Conservation (phyloP, 2,113 vertebrate species). For the Helogale parvula region DNA sequence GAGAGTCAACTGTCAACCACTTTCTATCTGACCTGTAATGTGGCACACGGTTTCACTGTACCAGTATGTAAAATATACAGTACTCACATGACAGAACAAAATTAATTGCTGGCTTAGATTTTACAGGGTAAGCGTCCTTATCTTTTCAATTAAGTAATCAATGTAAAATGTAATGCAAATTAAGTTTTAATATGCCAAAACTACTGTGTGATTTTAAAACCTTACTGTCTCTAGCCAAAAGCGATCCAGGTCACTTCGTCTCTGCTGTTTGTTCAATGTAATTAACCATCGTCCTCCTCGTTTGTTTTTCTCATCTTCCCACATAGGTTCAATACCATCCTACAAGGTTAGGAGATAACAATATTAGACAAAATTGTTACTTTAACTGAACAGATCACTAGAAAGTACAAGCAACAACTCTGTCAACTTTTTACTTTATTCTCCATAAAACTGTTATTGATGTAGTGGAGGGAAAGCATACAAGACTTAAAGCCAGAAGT, state of each 20-base stretch:
- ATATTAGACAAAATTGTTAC: neutral
- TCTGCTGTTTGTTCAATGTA: constrained; percentile 97
- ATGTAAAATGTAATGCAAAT: neutral
- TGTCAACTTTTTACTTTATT: constrained; percentile 16
- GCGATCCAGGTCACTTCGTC: constrained; percentile 95
- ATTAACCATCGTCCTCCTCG: constrained; percentile 97
- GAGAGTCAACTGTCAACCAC: neutral
- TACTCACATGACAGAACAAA: neutral
- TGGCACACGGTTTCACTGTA: neutral
- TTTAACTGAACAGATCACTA: neutral
- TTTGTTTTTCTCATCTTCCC: constrained; percentile 98
- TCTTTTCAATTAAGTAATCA: neutral
- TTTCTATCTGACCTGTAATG: neutral
- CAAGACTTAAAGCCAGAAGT: neutral
- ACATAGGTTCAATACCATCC: constrained; percentile 99
- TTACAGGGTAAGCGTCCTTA: neutral
- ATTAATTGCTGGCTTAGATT: neutral
- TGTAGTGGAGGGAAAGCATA: neutral
- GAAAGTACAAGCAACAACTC: constrained; percentile 5
- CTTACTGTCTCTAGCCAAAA: constrained; percentile 99
- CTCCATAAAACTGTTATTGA: neutral
- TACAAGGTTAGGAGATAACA: constrained; percentile 75
- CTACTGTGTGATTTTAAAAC: constrained; percentile 49
- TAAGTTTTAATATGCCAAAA: constrained; percentile 6
- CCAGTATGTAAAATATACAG: neutral